phyloP scores from a whole-genome alignment of 2,888 invertebrate species.

The Epistrophe eligans region DNA sequence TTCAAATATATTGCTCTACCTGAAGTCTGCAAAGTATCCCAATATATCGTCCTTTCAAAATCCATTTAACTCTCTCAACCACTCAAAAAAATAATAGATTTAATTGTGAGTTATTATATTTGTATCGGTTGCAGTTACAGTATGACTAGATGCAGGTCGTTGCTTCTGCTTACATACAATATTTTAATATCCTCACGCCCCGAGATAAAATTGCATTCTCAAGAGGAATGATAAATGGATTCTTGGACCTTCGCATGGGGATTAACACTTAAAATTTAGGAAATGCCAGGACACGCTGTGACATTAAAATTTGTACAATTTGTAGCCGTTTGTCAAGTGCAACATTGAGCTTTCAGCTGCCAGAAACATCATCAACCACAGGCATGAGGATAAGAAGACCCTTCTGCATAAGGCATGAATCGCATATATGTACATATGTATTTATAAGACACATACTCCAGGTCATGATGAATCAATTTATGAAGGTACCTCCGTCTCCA shows the following conservation, averaged over 20 bases:
- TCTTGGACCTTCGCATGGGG: constrained; percentile 63
- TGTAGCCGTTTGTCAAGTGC: constrained; percentile 79
- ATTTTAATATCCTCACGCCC: constrained; percentile 29
- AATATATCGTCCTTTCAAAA: constrained; percentile 33
- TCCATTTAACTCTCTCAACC: constrained; percentile 48
- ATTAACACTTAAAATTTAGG: constrained; percentile 74
- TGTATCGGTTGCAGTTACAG: constrained; percentile 45
- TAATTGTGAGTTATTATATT: constrained; percentile 71
- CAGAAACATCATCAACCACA: constrained; percentile 66
- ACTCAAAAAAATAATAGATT: constrained; percentile 55
- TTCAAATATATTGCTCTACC: constrained; percentile 53
- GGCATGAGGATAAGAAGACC: constrained; percentile 29
- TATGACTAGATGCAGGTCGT: not conserved
- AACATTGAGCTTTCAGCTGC: constrained; percentile 75
- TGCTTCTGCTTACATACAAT: not conserved
- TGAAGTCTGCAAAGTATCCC: constrained; percentile 18
- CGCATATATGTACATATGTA: no score
- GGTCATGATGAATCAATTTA: constrained; percentile 73
- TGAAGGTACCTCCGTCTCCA: constrained; percentile 65
- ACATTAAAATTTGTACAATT: constrained; percentile 80
- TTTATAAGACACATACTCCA: constrained; percentile 37
- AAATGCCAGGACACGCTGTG: constrained; percentile 76
- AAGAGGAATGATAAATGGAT: constrained; percentile 71
- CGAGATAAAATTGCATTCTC: constrained; percentile 41
- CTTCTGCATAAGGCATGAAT: constrained; percentile 4